Base-by-base conservation (phyloP, 2,113 vertebrate genomes). In the Psittacula cyanocephala region DNA sequence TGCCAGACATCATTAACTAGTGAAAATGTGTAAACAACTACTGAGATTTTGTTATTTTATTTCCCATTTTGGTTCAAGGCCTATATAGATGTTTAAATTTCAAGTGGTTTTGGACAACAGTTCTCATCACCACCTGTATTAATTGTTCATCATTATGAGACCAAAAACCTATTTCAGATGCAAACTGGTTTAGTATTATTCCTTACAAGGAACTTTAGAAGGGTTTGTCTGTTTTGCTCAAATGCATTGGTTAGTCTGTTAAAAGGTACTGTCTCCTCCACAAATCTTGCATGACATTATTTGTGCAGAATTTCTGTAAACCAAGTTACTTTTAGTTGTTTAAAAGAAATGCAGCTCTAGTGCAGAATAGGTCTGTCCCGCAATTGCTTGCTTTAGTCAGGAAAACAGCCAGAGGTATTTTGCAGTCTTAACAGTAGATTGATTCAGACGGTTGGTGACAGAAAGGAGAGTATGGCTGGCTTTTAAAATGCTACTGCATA, bases 351-450 rank as follows among this genome's bases (percentile, higher is more conserved):
- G 6, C 25, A 87, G 77, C 62, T 75, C 27, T 5, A 4, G 27
- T 9, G 25, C 55, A 67, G 55, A 55, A 17, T 0, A 7, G 31
- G 31, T 8, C 71, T 78, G 24, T 64, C 91, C 59, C 64, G 3
- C 2, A 6, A 1, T 3, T 37, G 44, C 82, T 0, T n/a, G 77
- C 81, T 84, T 39, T 27, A 64, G 52, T 62, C 81, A 89, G 82
- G 69, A 74, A 69, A 95, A 88, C 55, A 92, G 80, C 93, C 89
- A 53, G 78, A 88, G n/a, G 53, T 55, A 22, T 81, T 79, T 64
- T 84, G 49, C 89, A 83, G 49, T 13, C 71, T 76, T 11, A 23
- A 23, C 0, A 2, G 23, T 62, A 59, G 81, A 71, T 63, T 69
- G 90, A 91, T 81, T 50, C 57, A 77, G 63, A 83, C 37, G 10